Conservation (phyloP, 2,888 invertebrate species). For the Tipula helvola region DNA sequence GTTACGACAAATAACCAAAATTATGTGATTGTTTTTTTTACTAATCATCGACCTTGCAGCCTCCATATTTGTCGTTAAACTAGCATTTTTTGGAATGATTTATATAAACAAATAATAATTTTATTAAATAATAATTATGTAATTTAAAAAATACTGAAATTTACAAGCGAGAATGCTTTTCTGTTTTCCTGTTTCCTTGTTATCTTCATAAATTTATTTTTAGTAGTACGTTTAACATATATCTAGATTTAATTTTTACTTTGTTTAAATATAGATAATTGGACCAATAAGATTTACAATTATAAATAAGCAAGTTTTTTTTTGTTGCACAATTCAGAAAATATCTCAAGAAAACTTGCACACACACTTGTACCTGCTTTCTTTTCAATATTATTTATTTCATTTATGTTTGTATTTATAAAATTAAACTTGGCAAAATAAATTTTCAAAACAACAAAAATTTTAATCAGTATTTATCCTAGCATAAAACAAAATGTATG, state of each 20-base stretch:
- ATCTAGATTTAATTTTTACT: not conserved
- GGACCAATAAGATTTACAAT: not conserved
- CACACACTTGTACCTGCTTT: not conserved
- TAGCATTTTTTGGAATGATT: not conserved
- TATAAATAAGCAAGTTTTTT: not conserved
- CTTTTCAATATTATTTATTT: not conserved
- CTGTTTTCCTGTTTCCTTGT: not conserved
- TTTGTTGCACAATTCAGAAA: not conserved
- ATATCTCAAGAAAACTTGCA: not conserved
- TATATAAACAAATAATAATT: not conserved
- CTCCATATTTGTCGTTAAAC: not conserved
- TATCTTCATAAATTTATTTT: not conserved
- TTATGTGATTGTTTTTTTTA: too few species aligned
- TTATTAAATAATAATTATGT: not conserved
- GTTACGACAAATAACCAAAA: too few species aligned
- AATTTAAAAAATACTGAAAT: not conserved
- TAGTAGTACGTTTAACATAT: not conserved
- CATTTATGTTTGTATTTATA: not conserved
- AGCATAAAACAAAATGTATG: slow-evolving; percentile 76
- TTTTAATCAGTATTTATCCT: slow-evolving; percentile 28
- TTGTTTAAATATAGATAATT: not conserved
- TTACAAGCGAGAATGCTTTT: not conserved
- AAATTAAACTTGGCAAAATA: not conserved
- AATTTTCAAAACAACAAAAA: not conserved
- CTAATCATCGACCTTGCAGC: too few species aligned